Conservation (phyloP, 2,888 invertebrate species). For the Proisotoma minuta region DNA sequence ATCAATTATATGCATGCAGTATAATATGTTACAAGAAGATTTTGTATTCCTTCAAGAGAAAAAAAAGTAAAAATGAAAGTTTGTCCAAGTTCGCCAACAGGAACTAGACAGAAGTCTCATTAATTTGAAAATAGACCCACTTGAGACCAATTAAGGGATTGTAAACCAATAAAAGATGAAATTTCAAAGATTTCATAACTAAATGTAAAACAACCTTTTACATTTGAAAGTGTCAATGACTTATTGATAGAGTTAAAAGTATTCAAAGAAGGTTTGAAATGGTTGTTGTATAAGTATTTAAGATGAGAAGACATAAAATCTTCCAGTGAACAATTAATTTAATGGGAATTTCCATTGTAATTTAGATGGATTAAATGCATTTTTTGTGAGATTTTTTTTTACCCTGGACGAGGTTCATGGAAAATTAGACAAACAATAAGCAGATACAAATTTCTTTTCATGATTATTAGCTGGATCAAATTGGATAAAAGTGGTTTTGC, state of each 20-base stretch:
- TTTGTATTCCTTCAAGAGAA: background rate
- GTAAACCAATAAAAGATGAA: background rate
- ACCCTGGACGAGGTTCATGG: too few relatives aligned
- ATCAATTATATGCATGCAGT: background rate
- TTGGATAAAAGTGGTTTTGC: too few relatives aligned
- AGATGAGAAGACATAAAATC: too few relatives aligned
- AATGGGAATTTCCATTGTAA: too few relatives aligned
- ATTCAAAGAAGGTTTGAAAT: background rate
- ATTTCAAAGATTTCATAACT: too few relatives aligned
- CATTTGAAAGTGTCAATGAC: background rate
- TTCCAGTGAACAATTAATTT: too few relatives aligned
- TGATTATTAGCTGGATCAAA: too few relatives aligned
- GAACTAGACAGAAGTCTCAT: background rate
- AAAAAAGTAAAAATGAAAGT: conserved; percentile 5
- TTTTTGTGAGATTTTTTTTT: too few relatives aligned
- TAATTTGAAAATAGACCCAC: background rate
- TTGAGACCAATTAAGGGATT: background rate
- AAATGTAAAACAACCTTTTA: background rate
- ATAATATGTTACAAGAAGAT: background rate
- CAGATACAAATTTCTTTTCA: too few relatives aligned
- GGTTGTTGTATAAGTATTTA: too few relatives aligned
- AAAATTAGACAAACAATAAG: too few relatives aligned
- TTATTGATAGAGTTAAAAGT: background rate
- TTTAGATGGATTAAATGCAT: too few relatives aligned
- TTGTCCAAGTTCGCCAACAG: background rate